Evolutionary conservation across 1,140 invertebrate genomes (phyloP).

Genomic region (Colletes gigas): DNA sequence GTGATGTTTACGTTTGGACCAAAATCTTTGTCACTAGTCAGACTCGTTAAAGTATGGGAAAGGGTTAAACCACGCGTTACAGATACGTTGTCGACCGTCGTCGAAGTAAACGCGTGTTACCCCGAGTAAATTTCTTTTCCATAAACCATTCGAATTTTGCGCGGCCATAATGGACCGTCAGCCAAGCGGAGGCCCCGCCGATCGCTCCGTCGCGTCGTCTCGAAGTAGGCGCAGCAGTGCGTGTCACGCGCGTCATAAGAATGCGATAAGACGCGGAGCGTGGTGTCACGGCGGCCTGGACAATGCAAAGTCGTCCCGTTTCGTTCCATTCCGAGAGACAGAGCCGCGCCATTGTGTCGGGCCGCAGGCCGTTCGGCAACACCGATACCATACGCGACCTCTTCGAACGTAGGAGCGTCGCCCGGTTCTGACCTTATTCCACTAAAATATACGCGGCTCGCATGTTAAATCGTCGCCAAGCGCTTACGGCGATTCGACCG

Average conservation of each 20-base stretch:
- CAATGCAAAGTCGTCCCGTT: constrained; percentile 63
- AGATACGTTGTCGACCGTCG: too few relatives aligned
- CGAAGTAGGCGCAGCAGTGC: constrained; percentile 45
- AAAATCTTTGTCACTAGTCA: too few relatives aligned
- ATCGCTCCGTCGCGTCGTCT: neutral
- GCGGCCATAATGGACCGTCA: constrained; percentile 48
- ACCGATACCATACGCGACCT: constrained; percentile 62
- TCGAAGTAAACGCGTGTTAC: too few relatives aligned
- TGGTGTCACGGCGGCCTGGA: constrained; percentile 63
- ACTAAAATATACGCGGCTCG: constrained; percentile 73
- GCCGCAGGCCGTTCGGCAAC: constrained; percentile 38
- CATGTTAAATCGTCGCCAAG: constrained; percentile 67
- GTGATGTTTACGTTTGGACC: too few relatives aligned
- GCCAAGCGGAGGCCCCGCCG: neutral
- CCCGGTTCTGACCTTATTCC: constrained; percentile 75
- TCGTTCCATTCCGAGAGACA: constrained; percentile 57
- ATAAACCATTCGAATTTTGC: constrained; percentile 26
- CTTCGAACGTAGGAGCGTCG: constrained; percentile 61
- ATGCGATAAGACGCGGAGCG: constrained; percentile 73
- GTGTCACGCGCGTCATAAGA: constrained; percentile 77
- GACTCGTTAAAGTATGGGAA: too few relatives aligned
- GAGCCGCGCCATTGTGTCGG: constrained; percentile 70
- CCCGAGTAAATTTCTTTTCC: too few relatives aligned
- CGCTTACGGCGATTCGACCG: constrained; percentile 50
- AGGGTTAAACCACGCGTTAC: too few relatives aligned